Evolutionary conservation across 2,888 invertebrate genomes (phyloP).

Genomic region (Drosophila paracracens): DNA sequence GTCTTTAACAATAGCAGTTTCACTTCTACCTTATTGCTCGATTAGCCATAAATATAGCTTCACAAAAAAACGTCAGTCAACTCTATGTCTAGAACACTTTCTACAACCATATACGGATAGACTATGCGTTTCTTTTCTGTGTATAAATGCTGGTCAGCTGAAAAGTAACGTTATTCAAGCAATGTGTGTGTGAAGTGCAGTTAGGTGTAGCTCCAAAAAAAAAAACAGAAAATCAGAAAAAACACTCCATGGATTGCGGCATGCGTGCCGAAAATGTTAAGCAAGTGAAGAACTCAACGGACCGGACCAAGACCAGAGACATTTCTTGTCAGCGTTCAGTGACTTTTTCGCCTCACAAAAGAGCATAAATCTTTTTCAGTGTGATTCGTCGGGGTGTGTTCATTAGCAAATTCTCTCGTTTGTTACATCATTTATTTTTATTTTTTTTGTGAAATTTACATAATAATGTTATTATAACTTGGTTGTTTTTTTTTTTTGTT

Average conservation of each 20-base stretch:
- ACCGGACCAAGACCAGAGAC: conserved; percentile 16
- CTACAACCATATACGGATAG: conserved; percentile 54
- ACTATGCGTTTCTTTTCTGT: conserved; percentile 18
- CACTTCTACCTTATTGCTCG: conserved; percentile 39
- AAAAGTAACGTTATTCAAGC: conserved; percentile 49
- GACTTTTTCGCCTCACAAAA: conserved; percentile 29
- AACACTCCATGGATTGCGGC: conserved; percentile 5
- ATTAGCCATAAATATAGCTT: conserved; percentile 1
- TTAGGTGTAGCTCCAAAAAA: conserved; percentile 21
- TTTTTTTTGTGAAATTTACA: conserved; percentile 25
- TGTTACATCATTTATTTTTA: conserved; percentile 22
- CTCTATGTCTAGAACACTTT: conserved; percentile 65
- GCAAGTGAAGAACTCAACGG: conserved; percentile 30
- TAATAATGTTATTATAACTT: conserved; percentile 35
- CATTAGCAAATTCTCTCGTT: conserved; percentile 46
- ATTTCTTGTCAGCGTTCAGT: conserved; percentile 42
- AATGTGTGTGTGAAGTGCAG: conserved; percentile 15
- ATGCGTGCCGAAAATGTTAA: conserved; percentile 50
- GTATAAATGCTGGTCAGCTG: conserved; percentile 10
- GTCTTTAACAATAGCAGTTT: conserved; percentile 35
- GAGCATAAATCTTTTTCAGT: conserved; percentile 26
- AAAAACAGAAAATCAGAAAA: neutral
- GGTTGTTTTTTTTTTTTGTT: conserved; percentile 19
- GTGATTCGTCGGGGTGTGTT: conserved; percentile 19
- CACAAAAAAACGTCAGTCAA: neutral